Conservation (phyloP, 2,113 vertebrate species). For the Campylomormyrus numenius region DNA sequence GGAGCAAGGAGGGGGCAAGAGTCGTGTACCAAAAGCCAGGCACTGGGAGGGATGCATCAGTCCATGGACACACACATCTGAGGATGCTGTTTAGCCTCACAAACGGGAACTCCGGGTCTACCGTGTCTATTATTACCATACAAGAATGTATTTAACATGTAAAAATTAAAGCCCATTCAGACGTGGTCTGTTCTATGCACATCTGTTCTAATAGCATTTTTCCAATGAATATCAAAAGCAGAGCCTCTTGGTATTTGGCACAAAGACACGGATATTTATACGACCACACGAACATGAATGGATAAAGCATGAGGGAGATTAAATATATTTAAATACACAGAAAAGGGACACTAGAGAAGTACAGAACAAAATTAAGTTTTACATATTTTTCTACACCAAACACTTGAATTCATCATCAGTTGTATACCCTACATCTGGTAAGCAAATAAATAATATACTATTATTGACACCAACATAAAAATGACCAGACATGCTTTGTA, state of each 20-base stretch:
- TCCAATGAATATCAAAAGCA: background rate
- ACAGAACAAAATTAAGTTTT: background rate
- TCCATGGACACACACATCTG: conserved; percentile 1
- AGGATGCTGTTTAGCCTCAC: conserved; percentile 22
- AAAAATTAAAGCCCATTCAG: background rate
- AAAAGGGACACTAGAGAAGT: background rate
- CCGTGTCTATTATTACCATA: background rate
- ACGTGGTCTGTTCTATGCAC: background rate
- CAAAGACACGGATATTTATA: background rate
- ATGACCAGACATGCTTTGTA: background rate
- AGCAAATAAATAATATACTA: background rate
- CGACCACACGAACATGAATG: background rate
- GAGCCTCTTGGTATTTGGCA: background rate
- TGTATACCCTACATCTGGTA: background rate
- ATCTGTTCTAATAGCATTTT: background rate
- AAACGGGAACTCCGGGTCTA: background rate
- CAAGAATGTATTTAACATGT: background rate
- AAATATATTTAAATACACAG: background rate
- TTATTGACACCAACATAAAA: background rate
- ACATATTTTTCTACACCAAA: background rate
- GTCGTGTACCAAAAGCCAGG: background rate
- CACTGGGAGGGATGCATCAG: conserved; percentile 3
- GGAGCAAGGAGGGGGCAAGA: background rate
- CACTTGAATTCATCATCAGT: background rate
- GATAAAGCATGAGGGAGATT: background rate